Evolutionary conservation across 2,113 vertebrate species (phyloP).

Genomic region (Ondatra zibethicus): DNA sequence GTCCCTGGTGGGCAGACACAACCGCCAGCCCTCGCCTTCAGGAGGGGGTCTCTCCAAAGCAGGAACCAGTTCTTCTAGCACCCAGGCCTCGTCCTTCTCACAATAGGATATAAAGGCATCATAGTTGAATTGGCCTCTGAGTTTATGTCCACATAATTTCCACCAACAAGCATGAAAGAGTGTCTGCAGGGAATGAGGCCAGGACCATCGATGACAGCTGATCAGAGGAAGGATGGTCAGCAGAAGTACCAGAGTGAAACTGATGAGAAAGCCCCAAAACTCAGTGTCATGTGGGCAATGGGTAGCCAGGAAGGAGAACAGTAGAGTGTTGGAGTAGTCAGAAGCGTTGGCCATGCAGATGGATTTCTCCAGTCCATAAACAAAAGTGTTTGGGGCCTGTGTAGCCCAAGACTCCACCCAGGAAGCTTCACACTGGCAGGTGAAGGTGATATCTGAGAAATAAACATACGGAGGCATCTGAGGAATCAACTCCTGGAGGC

Average conservation of each 20-base stretch:
- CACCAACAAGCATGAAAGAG: background rate
- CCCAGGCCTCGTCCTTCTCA: constrained; percentile 47
- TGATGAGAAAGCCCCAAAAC: constrained; percentile 36
- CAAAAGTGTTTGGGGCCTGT: constrained; percentile 8
- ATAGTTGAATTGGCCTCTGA: constrained; percentile 43
- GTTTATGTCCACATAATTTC: background rate
- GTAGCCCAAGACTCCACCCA: constrained; percentile 50
- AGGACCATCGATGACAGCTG: constrained; percentile 3
- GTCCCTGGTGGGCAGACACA: constrained; percentile 52
- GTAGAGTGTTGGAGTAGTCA: background rate
- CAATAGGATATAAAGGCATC: constrained; percentile 59
- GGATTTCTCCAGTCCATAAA: constrained; percentile 54
- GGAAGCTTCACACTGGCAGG: constrained; percentile 53
- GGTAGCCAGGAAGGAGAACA: constrained; percentile 48
- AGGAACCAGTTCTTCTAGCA: constrained; percentile 57
- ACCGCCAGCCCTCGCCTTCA: background rate
- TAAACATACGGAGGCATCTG: constrained; percentile 55
- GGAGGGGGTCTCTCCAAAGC: constrained; percentile 46
- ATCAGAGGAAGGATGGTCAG: background rate
- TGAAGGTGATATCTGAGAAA: constrained; percentile 56
- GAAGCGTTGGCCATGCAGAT: constrained; percentile 39
- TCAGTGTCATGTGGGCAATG: background rate
- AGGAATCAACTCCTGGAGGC: constrained; percentile 54
- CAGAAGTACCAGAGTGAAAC: constrained; percentile 19
- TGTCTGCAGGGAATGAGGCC: background rate